phyloP scores from a whole-genome alignment of 2,888 invertebrate genomes.

The Polymixis lichenea region DNA sequence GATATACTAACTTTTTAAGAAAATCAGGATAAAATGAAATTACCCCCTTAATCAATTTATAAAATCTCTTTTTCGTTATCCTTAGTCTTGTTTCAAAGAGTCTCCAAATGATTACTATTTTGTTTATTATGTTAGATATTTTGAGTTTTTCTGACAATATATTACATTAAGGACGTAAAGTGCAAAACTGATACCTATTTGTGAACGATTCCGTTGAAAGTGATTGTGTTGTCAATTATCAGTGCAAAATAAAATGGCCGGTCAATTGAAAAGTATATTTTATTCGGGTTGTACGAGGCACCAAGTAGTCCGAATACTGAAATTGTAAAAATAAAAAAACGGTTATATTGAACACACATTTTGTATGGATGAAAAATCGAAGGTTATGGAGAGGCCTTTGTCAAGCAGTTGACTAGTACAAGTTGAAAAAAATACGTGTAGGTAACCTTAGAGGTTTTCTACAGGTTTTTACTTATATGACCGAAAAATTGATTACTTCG shows the following conservation, averaged over 20 bases:
- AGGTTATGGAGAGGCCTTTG: background rate
- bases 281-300: background rate
- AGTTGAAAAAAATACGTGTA: background rate
- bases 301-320: background rate
- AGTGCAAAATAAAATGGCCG: conserved; percentile 70
- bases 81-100: background rate
- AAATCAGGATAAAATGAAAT: background rate
- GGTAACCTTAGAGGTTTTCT: too few species aligned
- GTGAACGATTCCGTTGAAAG: conserved; percentile 53
- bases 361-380: background rate
- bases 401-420: background rate
- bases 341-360: background rate
- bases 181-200: conserved; percentile 27
- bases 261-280: conserved; percentile 58
- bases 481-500: background rate
- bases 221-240: conserved; percentile 29
- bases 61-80: background rate
- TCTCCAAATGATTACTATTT: too few species aligned
- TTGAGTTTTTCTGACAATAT: background rate
- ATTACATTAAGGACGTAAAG: background rate
- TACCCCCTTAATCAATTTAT: background rate
- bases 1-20: background rate
- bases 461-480: too few species aligned
- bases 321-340: conserved; percentile 19
- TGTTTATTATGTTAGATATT: background rate